phyloP scores from a whole-genome alignment of 2,797 vertebrate genomes.

The Takifugu ocellatus region DNA sequence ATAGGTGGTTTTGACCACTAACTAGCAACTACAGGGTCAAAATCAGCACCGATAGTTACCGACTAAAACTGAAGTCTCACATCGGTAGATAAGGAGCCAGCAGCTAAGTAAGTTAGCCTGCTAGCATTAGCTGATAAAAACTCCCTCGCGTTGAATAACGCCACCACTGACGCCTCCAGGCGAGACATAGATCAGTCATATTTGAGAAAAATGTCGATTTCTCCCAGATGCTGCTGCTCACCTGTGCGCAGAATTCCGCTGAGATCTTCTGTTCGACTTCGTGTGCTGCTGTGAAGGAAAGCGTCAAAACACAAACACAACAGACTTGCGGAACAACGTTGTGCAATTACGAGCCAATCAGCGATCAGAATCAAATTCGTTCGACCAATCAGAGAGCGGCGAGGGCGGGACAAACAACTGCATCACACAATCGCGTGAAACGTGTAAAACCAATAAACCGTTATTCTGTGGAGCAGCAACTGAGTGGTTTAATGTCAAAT shows the following conservation, averaged over 20 bases:
- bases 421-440: background rate
- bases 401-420: conserved; percentile 32
- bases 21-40: background rate
- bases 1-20: background rate
- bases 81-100: conserved; percentile 10
- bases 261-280: conserved; percentile 20
- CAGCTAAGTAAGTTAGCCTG: conserved; percentile 49
- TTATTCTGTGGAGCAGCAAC: background rate
- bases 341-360: conserved; percentile 56
- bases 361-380: background rate
- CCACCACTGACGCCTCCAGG: background rate
- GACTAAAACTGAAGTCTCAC: conserved; percentile 22
- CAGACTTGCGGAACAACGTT: conserved; percentile 38
- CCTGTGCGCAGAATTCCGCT: conserved; percentile 5
- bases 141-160: background rate
- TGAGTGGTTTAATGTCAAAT: too few relatives aligned
- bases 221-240: conserved; percentile 34
- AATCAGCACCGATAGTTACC: background rate
- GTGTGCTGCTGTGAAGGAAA: conserved; percentile 24
- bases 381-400: conserved; percentile 29
- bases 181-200: background rate
- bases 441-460: background rate
- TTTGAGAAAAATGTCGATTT: background rate
- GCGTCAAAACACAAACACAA: conserved; percentile 66
- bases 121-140: conserved; percentile 44